Conservation (phyloP, 2,113 vertebrate genomes). For the Neolamprologus falcicula region DNA sequence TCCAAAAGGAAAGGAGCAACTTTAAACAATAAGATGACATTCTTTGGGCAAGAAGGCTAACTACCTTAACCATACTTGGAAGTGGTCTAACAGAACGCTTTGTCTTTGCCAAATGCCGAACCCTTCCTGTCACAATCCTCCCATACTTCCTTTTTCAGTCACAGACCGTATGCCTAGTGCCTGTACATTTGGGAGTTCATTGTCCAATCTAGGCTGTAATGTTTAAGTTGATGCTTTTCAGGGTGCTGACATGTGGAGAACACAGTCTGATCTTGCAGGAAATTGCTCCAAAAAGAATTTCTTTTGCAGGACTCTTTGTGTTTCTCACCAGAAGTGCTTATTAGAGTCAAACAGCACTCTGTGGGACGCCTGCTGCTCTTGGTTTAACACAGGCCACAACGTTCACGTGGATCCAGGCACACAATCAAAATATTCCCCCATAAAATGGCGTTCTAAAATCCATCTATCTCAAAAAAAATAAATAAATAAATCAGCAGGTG, state of each 20-base stretch:
- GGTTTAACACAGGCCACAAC: background rate
- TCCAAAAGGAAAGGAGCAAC: background rate
- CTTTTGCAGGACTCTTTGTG: background rate
- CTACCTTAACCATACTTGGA: background rate
- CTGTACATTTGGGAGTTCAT: background rate
- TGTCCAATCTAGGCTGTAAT: background rate
- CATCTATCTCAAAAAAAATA: background rate
- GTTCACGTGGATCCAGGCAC: background rate
- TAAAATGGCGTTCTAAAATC: constrained; percentile 3
- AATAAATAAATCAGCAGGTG: constrained; percentile 7
- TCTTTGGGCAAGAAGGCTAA: background rate
- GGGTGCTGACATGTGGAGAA: background rate
- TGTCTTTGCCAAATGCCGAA: constrained; percentile 13
- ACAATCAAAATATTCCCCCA: background rate
- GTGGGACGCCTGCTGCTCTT: background rate
- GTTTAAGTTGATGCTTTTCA: background rate
- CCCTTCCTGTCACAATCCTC: background rate
- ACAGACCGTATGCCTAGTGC: background rate
- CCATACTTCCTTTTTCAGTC: background rate
- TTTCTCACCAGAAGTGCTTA: background rate
- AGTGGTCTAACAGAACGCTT: background rate
- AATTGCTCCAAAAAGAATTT: constrained; percentile 3
- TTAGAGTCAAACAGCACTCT: background rate
- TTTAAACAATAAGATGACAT: background rate
- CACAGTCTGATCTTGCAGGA: background rate